A percentile compares a stretch with the other conserved stretches of the same genome.
These are phyloP conservation scores for Sipha flava DNA, from an alignment of 1,140 invertebrate species.

Conservation along the genomic window DNA sequence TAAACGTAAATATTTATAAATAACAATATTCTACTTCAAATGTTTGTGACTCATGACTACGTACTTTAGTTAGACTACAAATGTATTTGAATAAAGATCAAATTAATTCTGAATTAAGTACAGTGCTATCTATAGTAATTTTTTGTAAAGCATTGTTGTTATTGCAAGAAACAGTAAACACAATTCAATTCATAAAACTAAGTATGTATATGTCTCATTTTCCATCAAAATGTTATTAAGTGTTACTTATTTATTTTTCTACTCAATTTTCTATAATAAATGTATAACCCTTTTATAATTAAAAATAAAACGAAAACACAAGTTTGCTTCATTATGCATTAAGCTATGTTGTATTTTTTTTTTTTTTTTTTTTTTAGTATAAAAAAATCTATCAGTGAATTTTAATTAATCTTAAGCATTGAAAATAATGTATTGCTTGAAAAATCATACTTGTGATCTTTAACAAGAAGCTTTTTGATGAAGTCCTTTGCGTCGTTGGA, in stretches of 20 bases:
- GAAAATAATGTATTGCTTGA: background rate
- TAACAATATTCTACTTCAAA: background rate
- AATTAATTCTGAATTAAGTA: too few relatives aligned
- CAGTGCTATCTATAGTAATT: background rate
- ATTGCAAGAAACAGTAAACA: background rate
- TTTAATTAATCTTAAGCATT: slow-evolving; percentile 18
- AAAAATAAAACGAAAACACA: background rate
- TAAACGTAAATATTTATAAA: background rate
- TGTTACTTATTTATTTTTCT: background rate
- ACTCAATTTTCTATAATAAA: background rate
- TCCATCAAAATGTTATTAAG: background rate
- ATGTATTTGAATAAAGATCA: background rate
- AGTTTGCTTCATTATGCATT: background rate
- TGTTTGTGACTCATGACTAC: background rate
- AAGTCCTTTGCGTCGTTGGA: slow-evolving; percentile 89
- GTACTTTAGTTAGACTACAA: background rate
- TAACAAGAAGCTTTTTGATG: slow-evolving; percentile 75
- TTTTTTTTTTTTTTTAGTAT: too few relatives aligned
- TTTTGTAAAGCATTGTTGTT: background rate
- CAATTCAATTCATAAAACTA: background rate
- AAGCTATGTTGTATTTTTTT: background rate
- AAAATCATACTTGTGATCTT: slow-evolving; percentile 77
- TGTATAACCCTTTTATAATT: too few relatives aligned
- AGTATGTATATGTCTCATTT: background rate
- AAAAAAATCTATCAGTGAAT: background rate